A percentile compares a stretch with the other conserved stretches of the same genome.
Conservation (phyloP, 2,888 invertebrate species). For the Nebria salina region DNA sequence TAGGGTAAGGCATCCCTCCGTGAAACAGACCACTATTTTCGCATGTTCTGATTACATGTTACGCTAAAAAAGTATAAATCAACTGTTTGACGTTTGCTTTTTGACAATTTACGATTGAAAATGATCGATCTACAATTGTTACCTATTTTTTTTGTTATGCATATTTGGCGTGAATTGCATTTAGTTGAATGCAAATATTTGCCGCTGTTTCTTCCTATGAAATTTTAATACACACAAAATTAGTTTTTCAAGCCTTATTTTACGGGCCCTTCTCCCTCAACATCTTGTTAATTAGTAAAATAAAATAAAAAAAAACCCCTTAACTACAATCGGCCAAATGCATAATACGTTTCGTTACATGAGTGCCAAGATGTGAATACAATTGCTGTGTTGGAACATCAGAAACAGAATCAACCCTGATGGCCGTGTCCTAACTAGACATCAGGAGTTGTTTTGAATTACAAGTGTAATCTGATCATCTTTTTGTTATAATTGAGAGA, state of each 20-base stretch:
- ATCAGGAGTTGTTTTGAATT: slow-evolving; percentile 39
- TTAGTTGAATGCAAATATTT: too few species aligned
- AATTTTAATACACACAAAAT: not conserved
- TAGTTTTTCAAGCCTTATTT: not conserved
- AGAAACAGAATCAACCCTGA: slow-evolving; percentile 34
- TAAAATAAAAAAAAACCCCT: slow-evolving; percentile 46
- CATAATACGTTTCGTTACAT: not conserved
- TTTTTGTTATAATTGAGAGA: slow-evolving; percentile 47
- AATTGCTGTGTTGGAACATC: slow-evolving; percentile 40
- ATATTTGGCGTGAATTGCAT: not conserved
- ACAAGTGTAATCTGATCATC: slow-evolving; percentile 47
- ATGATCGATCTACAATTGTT: slow-evolving; percentile 10
- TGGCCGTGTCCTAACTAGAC: slow-evolving; percentile 17
- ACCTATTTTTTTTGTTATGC: not conserved
- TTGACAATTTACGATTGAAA: not conserved
- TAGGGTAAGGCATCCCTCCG: slow-evolving; percentile 52
- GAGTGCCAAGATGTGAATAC: not conserved
- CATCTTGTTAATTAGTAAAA: slow-evolving; percentile 45
- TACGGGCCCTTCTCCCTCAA: slow-evolving; percentile 15
- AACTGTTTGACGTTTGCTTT: slow-evolving; percentile 29
- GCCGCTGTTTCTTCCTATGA: not conserved
- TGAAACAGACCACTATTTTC: slow-evolving; percentile 52
- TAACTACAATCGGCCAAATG: slow-evolving; percentile 22
- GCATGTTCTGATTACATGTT: slow-evolving; percentile 50
- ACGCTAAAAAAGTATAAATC: slow-evolving; percentile 48